phyloP scores from a whole-genome alignment of 2,113 vertebrate species.

The Xenopus laevis region DNA sequence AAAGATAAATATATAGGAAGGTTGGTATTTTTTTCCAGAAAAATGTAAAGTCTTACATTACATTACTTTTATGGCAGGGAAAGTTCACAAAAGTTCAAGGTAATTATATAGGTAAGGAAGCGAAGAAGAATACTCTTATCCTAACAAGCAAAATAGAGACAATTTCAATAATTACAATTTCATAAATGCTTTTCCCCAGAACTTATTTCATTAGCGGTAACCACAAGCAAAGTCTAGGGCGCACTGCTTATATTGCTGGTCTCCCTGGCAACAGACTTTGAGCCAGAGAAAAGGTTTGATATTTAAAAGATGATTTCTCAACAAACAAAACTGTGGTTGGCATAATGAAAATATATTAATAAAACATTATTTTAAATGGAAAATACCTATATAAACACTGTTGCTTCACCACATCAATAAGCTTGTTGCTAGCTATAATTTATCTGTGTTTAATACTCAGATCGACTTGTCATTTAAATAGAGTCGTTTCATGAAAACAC shows the following conservation, averaged over 20 bases:
- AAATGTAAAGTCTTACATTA: no score
- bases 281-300: slow-evolving; percentile 6
- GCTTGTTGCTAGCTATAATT: background rate
- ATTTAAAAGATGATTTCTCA: slow-evolving; percentile 4
- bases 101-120: background rate
- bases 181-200: slow-evolving; percentile 1
- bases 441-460: no score
- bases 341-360: slow-evolving; percentile 1
- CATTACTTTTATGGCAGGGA: background rate
- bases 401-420: background rate
- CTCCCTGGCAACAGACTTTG: slow-evolving; percentile 14
- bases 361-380: background rate
- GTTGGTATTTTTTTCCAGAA: no score
- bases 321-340: background rate
- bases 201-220: background rate
- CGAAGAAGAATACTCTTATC: background rate
- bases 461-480: no score
- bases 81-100: background rate
- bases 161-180: background rate
- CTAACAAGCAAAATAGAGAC: background rate
- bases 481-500: no score
- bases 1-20: no score
- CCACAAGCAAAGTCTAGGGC: background rate
- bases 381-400: slow-evolving; percentile 2
- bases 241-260: background rate